Evolutionary conservation across 2,113 vertebrate species (phyloP), one percentile per base, ranked within the genome.

Genomic region (Cricetomys ansorgei): DNA sequence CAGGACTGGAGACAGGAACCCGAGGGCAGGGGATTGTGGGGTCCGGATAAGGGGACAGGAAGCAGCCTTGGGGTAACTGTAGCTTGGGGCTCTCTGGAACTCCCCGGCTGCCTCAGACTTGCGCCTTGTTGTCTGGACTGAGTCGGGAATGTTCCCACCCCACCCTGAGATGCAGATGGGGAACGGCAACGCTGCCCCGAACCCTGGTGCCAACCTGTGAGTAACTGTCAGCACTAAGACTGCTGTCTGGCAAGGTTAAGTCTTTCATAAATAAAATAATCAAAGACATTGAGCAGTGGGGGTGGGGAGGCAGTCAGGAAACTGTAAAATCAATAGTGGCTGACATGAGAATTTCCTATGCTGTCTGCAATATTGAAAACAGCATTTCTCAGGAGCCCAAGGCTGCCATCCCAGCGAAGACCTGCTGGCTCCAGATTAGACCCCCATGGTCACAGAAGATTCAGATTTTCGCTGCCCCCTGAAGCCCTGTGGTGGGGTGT

Each of bases 221-320:
- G 7, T 12, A 5, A 34, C 1, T 0, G 91, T 84, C 27, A n/a
- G 84, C 5, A 11, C 43, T 29, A 80, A 75, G 34, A 48, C 45
- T 23, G 15, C 0, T 2, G 9, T 50, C 67, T 70, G 5, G 9
- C 0, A 5, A 79, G 81, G 55, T 4, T 59, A 27, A 88, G 50
- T 45, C 37, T 53, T 92, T 84, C 83, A 95, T 89, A 93, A 96
- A 95, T 79, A 94, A 97, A 95, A 88, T 88, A 73, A 88, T 88
- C 40, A 48, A 95, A 97, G 86, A 75, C 72, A 31, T 76, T 55
- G 87, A 43, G 34, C 75, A 31, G 37, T 45, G 92, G 83, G 62
- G 62, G 27, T 1, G 19, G 83, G 43, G 81, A 85, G 73, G 80
- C n/a, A 5, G 84, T n/a, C 37, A 80, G 94, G 94, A 88, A 92